phyloP scores from a whole-genome alignment of 37 sponge, comb jelly and placozoan species.

The Theonella swinhoei region DNA sequence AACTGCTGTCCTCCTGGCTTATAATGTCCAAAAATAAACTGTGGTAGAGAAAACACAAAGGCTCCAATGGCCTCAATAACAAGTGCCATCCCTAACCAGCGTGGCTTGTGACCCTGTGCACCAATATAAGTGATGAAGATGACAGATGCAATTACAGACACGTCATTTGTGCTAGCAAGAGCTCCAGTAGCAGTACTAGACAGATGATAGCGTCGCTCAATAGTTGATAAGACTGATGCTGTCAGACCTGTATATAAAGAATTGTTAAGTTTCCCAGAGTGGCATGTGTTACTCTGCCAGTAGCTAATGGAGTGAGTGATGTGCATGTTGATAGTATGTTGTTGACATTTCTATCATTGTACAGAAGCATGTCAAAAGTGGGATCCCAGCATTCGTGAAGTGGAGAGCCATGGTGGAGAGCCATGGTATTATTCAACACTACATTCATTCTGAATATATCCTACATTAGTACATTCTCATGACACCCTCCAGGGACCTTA shows the following conservation, averaged over 20 bases:
- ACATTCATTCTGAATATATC: no score
- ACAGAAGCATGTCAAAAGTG: no score
- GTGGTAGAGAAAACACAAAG: constrained; percentile 68
- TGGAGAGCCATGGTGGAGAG: no score
- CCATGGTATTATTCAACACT: no score
- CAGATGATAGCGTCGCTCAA: constrained; percentile 73
- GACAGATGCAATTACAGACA: constrained; percentile 64
- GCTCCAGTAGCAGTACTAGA: constrained; percentile 71
- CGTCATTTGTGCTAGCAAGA: constrained; percentile 60
- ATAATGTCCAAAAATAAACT: constrained; percentile 41
- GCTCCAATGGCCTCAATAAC: constrained; percentile 44
- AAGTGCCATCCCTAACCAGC: constrained; percentile 68
- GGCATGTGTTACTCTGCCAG: neutral
- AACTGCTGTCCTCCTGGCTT: constrained; percentile 2
- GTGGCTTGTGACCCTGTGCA: constrained; percentile 73
- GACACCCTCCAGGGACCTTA: no score
- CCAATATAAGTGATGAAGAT: constrained; percentile 85
- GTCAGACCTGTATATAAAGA: constrained; percentile 52
- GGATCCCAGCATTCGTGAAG: no score
- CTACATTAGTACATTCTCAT: no score
- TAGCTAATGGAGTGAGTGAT: no score
- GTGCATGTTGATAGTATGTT: neutral
- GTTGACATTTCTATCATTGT: neutral
- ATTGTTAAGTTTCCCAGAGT: neutral
- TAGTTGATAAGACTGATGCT: constrained; percentile 65